Evolutionary conservation across 2,113 vertebrate genomes (phyloP).

Genomic region (Callithrix jacchus): DNA sequence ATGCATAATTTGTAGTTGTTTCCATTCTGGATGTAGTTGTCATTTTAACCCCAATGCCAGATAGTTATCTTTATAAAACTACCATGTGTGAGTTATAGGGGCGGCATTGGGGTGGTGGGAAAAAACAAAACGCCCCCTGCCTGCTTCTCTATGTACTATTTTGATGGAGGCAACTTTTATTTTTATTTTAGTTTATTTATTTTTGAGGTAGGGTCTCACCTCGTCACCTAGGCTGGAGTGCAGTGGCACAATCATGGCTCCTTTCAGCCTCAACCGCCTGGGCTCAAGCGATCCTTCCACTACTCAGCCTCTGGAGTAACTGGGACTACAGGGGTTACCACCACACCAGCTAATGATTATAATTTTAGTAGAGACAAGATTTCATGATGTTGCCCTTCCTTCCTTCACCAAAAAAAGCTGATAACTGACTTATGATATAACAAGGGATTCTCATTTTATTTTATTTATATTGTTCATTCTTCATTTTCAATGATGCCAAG

Average conservation of each 20-base stretch:
- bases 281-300: too few relatives aligned
- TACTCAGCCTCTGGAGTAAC: too few relatives aligned
- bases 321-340: too few relatives aligned
- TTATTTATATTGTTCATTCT: background rate
- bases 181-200: background rate
- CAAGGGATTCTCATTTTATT: background rate
- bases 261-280: too few relatives aligned
- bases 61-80: background rate
- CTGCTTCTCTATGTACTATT: background rate
- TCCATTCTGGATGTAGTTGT: background rate
- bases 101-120: too few relatives aligned
- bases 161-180: background rate
- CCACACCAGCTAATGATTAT: too few relatives aligned
- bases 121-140: rapidly evolving
- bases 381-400: background rate
- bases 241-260: too few relatives aligned
- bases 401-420: background rate
- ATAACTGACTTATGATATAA: background rate
- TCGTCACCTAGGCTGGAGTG: too few relatives aligned
- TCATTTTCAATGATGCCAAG: background rate
- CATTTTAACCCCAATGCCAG: background rate
- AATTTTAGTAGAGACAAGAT: too few relatives aligned
- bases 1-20: slow-evolving; percentile 41
- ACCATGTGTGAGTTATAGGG: background rate
- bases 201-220: too few relatives aligned